Conservation (phyloP, 2,113 vertebrate species). For the Lepus europaeus region DNA sequence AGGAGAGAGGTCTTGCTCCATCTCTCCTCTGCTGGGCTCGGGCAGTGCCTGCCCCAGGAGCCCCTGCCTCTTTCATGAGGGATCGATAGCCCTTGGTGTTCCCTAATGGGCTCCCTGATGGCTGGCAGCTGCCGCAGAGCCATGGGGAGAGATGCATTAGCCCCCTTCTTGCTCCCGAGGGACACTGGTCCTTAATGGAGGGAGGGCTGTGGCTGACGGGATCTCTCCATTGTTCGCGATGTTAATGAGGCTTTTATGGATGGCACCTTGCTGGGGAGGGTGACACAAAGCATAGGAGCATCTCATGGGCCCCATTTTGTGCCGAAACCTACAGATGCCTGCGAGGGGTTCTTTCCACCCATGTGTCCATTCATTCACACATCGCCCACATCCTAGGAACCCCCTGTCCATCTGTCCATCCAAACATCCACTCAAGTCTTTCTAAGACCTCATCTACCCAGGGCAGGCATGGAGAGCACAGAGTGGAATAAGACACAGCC, state of each 20-base stretch:
- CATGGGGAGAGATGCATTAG: slow-evolving; percentile 62
- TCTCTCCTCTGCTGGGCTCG: not conserved
- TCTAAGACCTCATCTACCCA: not conserved
- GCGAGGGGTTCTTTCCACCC: not conserved
- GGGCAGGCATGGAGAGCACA: not conserved
- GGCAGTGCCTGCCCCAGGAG: not conserved
- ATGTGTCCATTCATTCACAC: not conserved
- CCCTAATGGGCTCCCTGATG: slow-evolving; percentile 61
- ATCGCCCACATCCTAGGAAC: too few species aligned
- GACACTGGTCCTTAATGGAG: slow-evolving; percentile 59
- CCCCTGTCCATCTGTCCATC: too few species aligned
- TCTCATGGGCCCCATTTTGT: not conserved
- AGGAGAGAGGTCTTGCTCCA: not conserved
- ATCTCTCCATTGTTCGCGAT: slow-evolving; percentile 52
- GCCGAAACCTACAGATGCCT: not conserved
- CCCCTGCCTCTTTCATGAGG: not conserved
- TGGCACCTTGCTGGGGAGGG: not conserved
- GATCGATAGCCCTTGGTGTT: slow-evolving; percentile 59
- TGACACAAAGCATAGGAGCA: not conserved
- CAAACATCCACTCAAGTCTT: not conserved
- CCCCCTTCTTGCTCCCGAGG: not conserved
- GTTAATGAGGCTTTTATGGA: slow-evolving; percentile 64
- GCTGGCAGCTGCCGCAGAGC: not conserved
- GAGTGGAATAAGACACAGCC: not conserved
- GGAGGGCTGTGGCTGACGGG: not conserved